Base-by-base conservation (phyloP, 1,140 invertebrate genomes). In the Diabrotica virgifera region DNA sequence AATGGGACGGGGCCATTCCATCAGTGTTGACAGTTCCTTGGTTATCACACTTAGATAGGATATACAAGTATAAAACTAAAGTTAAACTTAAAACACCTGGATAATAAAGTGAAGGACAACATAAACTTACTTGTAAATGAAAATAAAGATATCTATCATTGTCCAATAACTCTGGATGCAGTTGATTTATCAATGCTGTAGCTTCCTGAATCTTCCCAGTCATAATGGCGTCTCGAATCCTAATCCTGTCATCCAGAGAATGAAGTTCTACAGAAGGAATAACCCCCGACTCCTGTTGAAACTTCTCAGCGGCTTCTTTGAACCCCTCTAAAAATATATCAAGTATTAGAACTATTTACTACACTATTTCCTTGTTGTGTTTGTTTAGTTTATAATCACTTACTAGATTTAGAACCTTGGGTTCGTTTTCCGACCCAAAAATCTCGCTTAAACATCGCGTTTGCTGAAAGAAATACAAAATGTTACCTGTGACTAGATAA, bases 231-330 rank as follows among this genome's bases (percentile, higher is more conserved):
- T 97, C 94, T 36, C 96, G 83, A 54, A 99, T 98, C 76, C 91
- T 87, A 72, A 99, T 98, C 70, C 97, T 84, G 74, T 98, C 92
- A 76, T 98, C 95, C 64, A 98, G 79, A 0, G 92, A 92, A 75
- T 91, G 92, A 37, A 97, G 83, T 68, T 98, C 92, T 11, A 96
- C 87, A 4, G 89, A 86, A 7, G 94, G 92, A 54, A 89, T 88
- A 0, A 97, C 85, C 8, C 95, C 95, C 9, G 95, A 95, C 80
- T 99, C 97, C 74, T 92, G 85, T 78, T 96, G 90, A 80, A 99
- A 98, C 79, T 96, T 98, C 75, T 98, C 92, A 0, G 96, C 96
- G 35, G 96, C 96, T 81, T 98, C 96, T 80, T 99, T 98, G 74
- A 97, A 98, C 7, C 96, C 95, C 78, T 98, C 96, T 96, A 77